These are phyloP conservation scores for Catocala nupta DNA, from an alignment of 2,888 invertebrate genomes.

Conservation along the genomic window DNA sequence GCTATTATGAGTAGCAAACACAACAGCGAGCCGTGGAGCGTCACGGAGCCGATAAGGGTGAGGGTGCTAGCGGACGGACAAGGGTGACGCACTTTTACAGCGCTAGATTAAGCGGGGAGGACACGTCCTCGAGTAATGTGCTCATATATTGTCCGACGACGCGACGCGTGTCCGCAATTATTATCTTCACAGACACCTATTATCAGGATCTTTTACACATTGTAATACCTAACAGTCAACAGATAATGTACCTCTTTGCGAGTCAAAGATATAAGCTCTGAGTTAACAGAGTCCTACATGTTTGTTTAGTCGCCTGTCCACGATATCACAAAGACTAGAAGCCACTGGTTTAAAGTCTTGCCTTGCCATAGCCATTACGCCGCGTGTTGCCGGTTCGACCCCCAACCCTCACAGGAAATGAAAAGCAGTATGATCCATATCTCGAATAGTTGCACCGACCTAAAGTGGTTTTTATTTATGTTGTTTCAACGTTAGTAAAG, in stretches of 20 bases:
- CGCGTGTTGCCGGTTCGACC: no score
- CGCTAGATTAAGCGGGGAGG: constrained; percentile 83
- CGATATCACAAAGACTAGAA: no score
- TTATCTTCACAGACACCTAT: constrained; percentile 61
- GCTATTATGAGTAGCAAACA: constrained; percentile 48
- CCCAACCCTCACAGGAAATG: no score
- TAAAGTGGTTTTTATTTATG: no score
- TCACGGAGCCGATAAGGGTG: constrained; percentile 50
- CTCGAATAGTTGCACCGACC: no score
- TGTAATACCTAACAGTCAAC: constrained; percentile 42
- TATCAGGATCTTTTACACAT: constrained; percentile 47
- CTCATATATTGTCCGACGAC: constrained; percentile 83
- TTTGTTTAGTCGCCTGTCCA: no score
- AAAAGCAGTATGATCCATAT: no score
- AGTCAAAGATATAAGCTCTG: no score
- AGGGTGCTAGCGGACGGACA: constrained; percentile 69
- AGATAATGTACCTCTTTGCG: constrained; percentile 5
- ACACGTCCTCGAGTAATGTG: constrained; percentile 86
- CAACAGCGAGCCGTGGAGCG: constrained; percentile 47
- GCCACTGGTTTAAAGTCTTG: no score
- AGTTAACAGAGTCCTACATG: no score
- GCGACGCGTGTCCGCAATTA: constrained; percentile 81
- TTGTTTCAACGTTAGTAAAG: no score
- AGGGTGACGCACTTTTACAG: constrained; percentile 81
- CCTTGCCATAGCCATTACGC: no score